Evolutionary conservation across 2,888 invertebrate species (phyloP).

Genomic region (Pyralis farinalis): DNA sequence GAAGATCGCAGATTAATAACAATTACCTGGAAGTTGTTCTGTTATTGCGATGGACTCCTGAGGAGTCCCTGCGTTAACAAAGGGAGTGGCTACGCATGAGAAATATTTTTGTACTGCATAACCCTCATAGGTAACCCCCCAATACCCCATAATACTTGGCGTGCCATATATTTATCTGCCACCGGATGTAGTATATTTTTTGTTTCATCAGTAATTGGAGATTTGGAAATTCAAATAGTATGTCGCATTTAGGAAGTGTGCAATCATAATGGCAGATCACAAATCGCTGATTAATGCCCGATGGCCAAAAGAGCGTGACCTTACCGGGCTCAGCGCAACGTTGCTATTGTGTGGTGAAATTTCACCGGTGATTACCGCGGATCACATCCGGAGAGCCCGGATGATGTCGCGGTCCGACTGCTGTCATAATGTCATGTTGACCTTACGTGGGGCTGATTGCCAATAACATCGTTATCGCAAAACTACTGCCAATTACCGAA

Average conservation of each 20-base stretch:
- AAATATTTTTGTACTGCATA: too few relatives aligned
- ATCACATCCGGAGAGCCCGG: constrained; percentile 70
- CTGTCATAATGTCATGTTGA: constrained; percentile 49
- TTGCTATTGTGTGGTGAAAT: constrained; percentile 72
- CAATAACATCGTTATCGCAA: constrained; percentile 8
- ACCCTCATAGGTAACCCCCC: too few relatives aligned
- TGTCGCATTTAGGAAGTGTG: constrained; percentile 47
- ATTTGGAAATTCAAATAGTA: constrained; percentile 33
- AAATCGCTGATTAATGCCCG: constrained; percentile 59
- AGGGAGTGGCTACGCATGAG: too few relatives aligned
- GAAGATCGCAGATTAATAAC: too few relatives aligned
- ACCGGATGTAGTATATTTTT: too few relatives aligned
- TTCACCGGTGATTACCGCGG: constrained; percentile 72
- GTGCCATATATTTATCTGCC: too few relatives aligned
- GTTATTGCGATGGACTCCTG: too few relatives aligned
- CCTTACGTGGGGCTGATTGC: constrained; percentile 28
- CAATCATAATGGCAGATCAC: constrained; percentile 50
- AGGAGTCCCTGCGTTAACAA: too few relatives aligned
- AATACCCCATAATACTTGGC: too few relatives aligned
- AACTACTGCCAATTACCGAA: constrained; percentile 18
- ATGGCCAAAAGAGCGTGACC: constrained; percentile 67
- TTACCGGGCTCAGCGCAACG: constrained; percentile 42
- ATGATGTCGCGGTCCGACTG: constrained; percentile 69
- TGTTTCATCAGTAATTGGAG: constrained; percentile 8
- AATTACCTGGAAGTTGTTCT: too few relatives aligned